Percentiles rank a stretch among this genome's conserved stretches.
These are phyloP conservation scores for Strix occidentalis DNA, from an alignment of 2,797 vertebrate species.

Conservation along the genomic window DNA sequence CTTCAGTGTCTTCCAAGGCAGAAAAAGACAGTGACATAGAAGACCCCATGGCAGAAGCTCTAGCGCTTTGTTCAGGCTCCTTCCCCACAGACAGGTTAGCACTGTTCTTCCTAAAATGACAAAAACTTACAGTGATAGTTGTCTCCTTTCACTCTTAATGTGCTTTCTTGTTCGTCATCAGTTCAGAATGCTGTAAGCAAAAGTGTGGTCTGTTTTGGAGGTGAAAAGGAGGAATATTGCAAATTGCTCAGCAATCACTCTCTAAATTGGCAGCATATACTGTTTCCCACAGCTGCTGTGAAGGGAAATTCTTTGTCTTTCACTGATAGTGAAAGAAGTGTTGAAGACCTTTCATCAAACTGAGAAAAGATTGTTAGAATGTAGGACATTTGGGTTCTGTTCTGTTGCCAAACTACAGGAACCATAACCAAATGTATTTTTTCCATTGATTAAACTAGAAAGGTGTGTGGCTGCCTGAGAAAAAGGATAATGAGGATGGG, in stretches of 20 bases:
- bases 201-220: not conserved
- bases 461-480: not conserved
- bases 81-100: conserved; percentile 78
- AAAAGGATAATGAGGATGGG: not conserved
- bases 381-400: not conserved
- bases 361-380: not conserved
- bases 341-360: not conserved
- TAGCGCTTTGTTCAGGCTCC: conserved; percentile 78
- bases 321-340: not conserved
- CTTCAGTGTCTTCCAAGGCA: conserved; percentile 59
- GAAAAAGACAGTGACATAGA: conserved; percentile 62
- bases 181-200: not conserved
- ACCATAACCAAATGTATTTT: not conserved
- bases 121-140: not conserved
- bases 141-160: not conserved
- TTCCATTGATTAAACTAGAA: not conserved
- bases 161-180: not conserved
- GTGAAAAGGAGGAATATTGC: not conserved
- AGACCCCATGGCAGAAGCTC: conserved; percentile 76
- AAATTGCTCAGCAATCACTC: not conserved
- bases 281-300: not conserved
- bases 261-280: not conserved
- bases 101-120: not conserved
- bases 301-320: not conserved
- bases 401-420: not conserved